Evolutionary conservation across 2,888 invertebrate genomes (phyloP), one percentile per base, ranked within the genome.

Genomic region (Cordylochernes scorpioides): DNA sequence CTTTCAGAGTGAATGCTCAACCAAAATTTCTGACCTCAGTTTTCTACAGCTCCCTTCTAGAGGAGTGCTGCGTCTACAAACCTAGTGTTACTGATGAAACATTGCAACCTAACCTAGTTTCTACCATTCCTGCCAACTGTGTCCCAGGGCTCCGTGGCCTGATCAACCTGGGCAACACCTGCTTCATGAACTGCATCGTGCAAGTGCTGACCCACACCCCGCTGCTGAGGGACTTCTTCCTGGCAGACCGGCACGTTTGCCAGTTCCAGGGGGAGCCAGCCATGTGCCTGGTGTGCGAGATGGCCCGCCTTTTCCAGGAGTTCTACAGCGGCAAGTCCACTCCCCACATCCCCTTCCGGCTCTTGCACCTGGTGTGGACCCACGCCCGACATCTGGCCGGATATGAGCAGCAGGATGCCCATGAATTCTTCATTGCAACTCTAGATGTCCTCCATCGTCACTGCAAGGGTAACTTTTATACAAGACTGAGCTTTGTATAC

Each of bases 171-270:
- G 94, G 94, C 18, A 75, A 84, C 42, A 94, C 94, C 3, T 97
- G 94, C 57, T 97, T 88, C 52, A 86, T 97, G 82, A 94, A 88
- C 55, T 86, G 86, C 49, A 86, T 94, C 45, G 72, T 94, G 7
- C 82, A 84, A 61, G 78, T 84, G 1, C 54, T 97, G 42, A 82
- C 84, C 42, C 91, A 94, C 53, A 91, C 88, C 3, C 88, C 91
- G 2, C 58, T 91, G 21, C 58, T 97, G 30, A 62, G 91, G 38
- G 88, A 94, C 52, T 94, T 82, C 56, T 91, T 97, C 53, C 62
- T 97, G 42, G 72, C 80, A 22, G 86, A 91, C 54, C 68, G 71
- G 42, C 91, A 94, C 51, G 68, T 71, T 47, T 91, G 88, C 56
- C 66, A 65, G 46, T 53, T 57, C 43, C 46, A 48, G 31, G 49